Evolutionary conservation across 1,140 invertebrate genomes (phyloP), one percentile per base, ranked within the genome.

Genomic region (Araneus ventricosus): DNA sequence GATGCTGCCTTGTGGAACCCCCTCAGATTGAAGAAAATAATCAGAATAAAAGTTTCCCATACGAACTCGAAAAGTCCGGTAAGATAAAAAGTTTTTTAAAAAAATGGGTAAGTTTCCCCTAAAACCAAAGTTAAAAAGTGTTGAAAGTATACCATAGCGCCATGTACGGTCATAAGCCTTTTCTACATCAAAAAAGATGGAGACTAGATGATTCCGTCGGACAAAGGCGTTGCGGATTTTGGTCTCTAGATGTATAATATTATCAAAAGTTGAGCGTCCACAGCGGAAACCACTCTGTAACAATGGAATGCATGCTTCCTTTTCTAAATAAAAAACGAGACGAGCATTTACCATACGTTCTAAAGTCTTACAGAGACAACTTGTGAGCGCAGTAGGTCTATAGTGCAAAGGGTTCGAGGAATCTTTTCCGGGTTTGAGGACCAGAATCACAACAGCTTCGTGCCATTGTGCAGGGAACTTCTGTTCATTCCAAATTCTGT

Each of bases 351-450:
- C 89, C 70, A 90, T 80, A 1, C 70, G 24, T 20, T 59, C 75
- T 20, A 90, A 0, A 8, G 80, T 14, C 34, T 90, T 90, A n/a
- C 79, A 57, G 2, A 90, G 2, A 37, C 70, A 80, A 41, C 45
- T 34, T 22, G 30, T 34, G 22, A 90, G 27, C 1, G 89, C 89
- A 5, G 52, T 57, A 27, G 88, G 70, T 24, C 88, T 22, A 14
- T 90, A 82, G 41, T 82, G 52, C 7, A 27, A 4, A 75, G 41
- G n/a, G 39, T 80, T 17, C 0, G 0, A n/a, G 10, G 89, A 4
- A 7, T 57, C 41, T 57, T 90, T 90, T 57, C 45, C 45, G 2
- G 75, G 67, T 41, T 90, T 90, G 0, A 14, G n/a, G 1, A 90
- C n/a, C 0, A 4, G 87, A 6, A 88, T 63, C 1, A 88, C 52